A percentile compares a stretch with the other conserved stretches of the same genome.
Evolutionary conservation across 2,888 invertebrate genomes (phyloP).

Genomic region (Eustalomyia histrio): DNA sequence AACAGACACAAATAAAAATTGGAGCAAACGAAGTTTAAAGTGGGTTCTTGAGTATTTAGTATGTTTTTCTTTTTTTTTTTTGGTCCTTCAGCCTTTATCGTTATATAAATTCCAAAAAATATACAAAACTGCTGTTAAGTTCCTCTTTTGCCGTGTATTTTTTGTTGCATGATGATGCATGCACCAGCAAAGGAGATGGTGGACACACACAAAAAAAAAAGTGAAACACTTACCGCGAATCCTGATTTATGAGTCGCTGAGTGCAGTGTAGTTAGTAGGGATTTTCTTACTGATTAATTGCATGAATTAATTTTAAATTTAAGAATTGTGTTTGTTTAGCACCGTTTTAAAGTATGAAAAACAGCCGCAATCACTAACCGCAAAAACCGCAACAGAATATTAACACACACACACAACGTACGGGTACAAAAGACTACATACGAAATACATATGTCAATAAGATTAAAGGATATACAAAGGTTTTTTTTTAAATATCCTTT

Average conservation of each 20-base stretch:
- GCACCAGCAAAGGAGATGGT: not conserved
- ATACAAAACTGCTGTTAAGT: constrained; percentile 7
- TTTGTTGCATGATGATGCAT: not conserved
- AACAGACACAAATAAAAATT: constrained; percentile 27
- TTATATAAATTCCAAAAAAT: constrained; percentile 19
- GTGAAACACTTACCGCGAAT: constrained; percentile 56
- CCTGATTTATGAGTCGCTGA: constrained; percentile 64
- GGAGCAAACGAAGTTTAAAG: constrained; percentile 34
- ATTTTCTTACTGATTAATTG: constrained; percentile 64
- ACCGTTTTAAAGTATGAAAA: constrained; percentile 42
- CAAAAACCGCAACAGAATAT: constrained; percentile 43
- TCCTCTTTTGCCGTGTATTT: not conserved
- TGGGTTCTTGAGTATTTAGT: constrained; percentile 18
- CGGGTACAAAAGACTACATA: constrained; percentile 15
- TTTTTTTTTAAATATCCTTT: constrained; percentile 25
- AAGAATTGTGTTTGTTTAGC: constrained; percentile 62
- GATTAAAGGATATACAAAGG: constrained; percentile 35
- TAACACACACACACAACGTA: constrained; percentile 13
- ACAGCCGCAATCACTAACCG: constrained; percentile 57
- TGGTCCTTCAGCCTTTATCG: constrained; percentile 11
- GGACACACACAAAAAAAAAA: not conserved
- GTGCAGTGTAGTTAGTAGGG: constrained; percentile 62
- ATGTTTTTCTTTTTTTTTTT: not conserved
- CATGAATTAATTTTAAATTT: constrained; percentile 63
- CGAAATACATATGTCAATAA: constrained; percentile 41